Conservation (phyloP, 2,888 invertebrate genomes). For the Scaptomyza reducta region DNA sequence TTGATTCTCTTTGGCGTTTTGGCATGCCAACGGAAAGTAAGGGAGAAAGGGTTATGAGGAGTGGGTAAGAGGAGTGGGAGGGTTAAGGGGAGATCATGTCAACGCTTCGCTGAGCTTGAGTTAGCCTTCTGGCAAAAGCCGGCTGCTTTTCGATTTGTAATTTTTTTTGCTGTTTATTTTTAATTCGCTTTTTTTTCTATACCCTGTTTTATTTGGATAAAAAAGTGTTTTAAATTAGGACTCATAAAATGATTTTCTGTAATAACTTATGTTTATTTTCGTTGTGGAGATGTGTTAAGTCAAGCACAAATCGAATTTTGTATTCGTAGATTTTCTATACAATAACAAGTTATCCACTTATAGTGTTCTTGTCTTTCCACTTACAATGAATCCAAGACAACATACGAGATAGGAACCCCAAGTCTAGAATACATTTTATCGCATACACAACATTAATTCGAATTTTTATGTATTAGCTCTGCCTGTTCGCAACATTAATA, state of each 20-base stretch:
- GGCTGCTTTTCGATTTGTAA: conserved; percentile 9
- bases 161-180: not conserved
- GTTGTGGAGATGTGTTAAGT: too few relatives aligned
- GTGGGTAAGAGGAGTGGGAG: conserved; percentile 10
- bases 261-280: too few relatives aligned
- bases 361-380: too few relatives aligned
- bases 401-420: not conserved
- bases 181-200: too few relatives aligned
- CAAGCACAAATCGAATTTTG: too few relatives aligned
- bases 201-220: too few relatives aligned
- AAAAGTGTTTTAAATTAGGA: too few relatives aligned
- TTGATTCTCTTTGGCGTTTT: conserved; percentile 12
- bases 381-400: not conserved
- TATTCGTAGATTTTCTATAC: too few relatives aligned
- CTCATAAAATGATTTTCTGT: too few relatives aligned
- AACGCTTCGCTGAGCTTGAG: conserved; percentile 68
- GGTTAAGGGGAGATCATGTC: conserved; percentile 59
- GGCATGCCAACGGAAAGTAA: conserved; percentile 16
- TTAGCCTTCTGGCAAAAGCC: conserved; percentile 47
- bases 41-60: not conserved
- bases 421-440: not conserved
- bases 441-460: not conserved
- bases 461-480: not conserved
- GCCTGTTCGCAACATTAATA: too few relatives aligned
- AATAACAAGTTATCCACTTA: too few relatives aligned